Base-by-base conservation (phyloP, 2,888 invertebrate species). In the Pelosia muscerda region DNA sequence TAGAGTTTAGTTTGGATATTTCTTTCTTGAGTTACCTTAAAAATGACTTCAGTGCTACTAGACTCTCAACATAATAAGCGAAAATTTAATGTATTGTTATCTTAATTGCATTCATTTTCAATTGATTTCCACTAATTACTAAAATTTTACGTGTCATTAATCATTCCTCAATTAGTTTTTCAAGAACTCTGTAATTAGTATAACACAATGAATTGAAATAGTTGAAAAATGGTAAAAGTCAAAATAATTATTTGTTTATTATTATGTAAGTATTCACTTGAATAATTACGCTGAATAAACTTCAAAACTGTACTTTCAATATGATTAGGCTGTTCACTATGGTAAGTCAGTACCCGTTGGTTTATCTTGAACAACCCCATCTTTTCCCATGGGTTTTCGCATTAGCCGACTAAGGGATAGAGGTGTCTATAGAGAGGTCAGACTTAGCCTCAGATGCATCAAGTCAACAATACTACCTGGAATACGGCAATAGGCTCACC, bases 91-190 rank as follows among this genome's bases (percentile, higher is more conserved):
- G n/a, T 49, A 8, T 9, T 28, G 6, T 62, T 42, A 63, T 28
- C 58, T 54, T 68, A 25, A 67, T 58, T 63, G n/a, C 25, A 34
- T 56, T 49, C 19, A 49, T 31, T 49, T 28, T 19, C 56, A 66
- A 25, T 55, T 66, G 42, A 66, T 66, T 62, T 15, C 4, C 34
- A 26, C 58, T 42, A 11, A 23, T 38, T 58, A 38, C 22, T 65
- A 26, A 38, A 19, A 42, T 31, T 22, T 57, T 1, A 42, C 11
- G 13, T 25, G 34, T 22, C 42, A 54, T 25, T 64, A 49, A 60
- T 42, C 60, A 19, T 31, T 55, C 42, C 62, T 28, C 26, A 61
- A 61, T 61, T 61, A 62, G 8, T 49, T 13, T 22, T 25, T n/a
- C 38, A 13, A 55, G 22, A 55, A 57, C 19, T 49, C 23, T 22